Conservation (phyloP, 2,888 invertebrate genomes). For the Conops quadrifasciatus region DNA sequence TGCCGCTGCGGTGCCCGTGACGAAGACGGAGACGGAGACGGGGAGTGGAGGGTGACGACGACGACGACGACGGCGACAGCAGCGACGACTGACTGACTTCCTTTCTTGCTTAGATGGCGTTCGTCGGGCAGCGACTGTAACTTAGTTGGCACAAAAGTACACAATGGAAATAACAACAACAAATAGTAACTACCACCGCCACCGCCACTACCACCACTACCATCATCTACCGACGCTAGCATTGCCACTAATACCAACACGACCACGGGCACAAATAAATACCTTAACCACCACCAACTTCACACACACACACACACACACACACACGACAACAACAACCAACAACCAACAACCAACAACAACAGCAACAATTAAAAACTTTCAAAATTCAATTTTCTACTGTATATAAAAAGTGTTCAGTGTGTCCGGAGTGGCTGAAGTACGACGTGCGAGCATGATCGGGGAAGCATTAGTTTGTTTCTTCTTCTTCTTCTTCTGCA, state of each 20-base stretch:
- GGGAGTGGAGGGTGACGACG: too few relatives aligned
- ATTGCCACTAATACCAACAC: conserved; percentile 13
- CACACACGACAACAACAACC: conserved; percentile 39
- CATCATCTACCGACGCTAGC: conserved; percentile 44
- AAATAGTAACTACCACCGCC: conserved; percentile 30
- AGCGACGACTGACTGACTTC: conserved; percentile 14
- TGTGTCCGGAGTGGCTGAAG: conserved; percentile 44
- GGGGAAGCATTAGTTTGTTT: conserved; percentile 15
- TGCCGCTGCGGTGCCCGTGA: neutral
- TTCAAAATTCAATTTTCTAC: conserved; percentile 60
- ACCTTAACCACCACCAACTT: conserved; percentile 35
- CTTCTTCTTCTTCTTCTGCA: neutral
- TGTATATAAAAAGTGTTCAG: conserved; percentile 60
- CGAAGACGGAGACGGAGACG: neutral
- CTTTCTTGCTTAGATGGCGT: conserved; percentile 25
- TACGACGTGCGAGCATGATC: conserved; percentile 18
- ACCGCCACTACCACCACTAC: conserved; percentile 40
- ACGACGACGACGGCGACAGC: neutral
- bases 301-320: conserved; percentile 37
- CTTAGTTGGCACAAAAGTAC: conserved; percentile 18
- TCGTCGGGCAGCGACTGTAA: conserved; percentile 22
- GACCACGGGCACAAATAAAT: conserved; percentile 27
- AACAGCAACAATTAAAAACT: conserved; percentile 55
- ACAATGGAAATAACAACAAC: conserved; percentile 19
- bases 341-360: conserved; percentile 48